These are phyloP conservation scores for Augochlora pura DNA, from an alignment of 1,140 invertebrate genomes.

Conservation along the genomic window DNA sequence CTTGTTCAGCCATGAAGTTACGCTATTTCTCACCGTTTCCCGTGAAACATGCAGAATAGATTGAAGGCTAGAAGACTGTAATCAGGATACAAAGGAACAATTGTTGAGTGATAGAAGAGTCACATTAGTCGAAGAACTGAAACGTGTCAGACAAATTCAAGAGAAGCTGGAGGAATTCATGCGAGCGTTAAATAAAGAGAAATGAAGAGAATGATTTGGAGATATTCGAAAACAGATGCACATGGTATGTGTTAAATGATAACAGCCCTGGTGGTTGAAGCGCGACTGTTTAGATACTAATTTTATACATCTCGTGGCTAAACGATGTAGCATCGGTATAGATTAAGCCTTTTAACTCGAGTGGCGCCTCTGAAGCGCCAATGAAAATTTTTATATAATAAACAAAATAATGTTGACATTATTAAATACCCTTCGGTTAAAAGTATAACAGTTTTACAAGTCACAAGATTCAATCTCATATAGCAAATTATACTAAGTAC, in stretches of 20 bases:
- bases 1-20: no score
- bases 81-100: conserved; percentile 93
- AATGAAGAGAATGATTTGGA: conserved; percentile 74
- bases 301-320: conserved; percentile 1
- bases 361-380: no score
- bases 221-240: neutral
- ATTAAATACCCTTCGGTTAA: no score
- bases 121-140: conserved; percentile 97
- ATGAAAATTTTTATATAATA: no score
- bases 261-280: conserved; percentile 25
- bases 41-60: no score
- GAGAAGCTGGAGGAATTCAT: conserved; percentile 99
- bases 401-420: no score
- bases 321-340: neutral
- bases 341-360: no score
- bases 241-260: conserved; percentile 17
- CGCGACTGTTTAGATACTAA: conserved; percentile 21
- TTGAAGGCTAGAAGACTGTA: conserved; percentile 95
- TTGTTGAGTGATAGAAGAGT: conserved; percentile 95
- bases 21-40: no score
- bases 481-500: no score
- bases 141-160: conserved; percentile 97
- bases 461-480: no score
- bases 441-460: no score
- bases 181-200: conserved; percentile 93